Base-by-base conservation (phyloP, 2,797 vertebrate species). In the Gephyroberyx darwinii region DNA sequence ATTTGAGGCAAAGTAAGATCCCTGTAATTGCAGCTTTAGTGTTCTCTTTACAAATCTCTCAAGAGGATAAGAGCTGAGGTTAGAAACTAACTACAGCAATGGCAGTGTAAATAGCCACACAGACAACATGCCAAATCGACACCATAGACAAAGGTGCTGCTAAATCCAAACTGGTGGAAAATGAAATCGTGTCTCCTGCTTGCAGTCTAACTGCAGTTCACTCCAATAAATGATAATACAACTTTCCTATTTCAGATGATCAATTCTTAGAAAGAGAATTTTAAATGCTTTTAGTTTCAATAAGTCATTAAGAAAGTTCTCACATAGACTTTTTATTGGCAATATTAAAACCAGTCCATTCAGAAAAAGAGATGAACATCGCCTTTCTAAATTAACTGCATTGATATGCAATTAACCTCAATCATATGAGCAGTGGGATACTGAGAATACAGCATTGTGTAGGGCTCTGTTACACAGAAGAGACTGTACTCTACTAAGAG, bases 1-100 rank as follows among this genome's bases (percentile, higher is more conserved):
- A 48, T 35, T 50, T 19, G 22, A 39, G 58, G 58, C 39, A 45
- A 62, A 48, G 41, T 37, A 48, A 62, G 22, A 31, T 47, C 16
- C 26, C 13, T 62, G 26, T 62, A 62, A 62, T 62, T 48, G n/a
- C 16, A 30, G 7, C 26, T 45, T 58, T 41, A 12, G n/a, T 16
- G 22, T 41, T 39, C 56, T 13, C 56, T 39, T 10, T 12, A 19
- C 10, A 59, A 59, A 41, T 10, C 4, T 41, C 56, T 41, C 35
- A 13, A 22, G 8, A 20, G 19, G 19, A 12, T 12, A 52, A 20
- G 12, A 5, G 7, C 48, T 10, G 8, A 12, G 20, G 19, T 52
- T 13, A n/a, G 9, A 22, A 9, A 22, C 9, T 26, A 52, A 10
- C 8, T 22, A n/a, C 19, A 10, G 12, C n/a, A 43, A 41, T 13